phyloP scores from a whole-genome alignment of 2,888 invertebrate genomes.

The Torymus aiolomorphi region DNA sequence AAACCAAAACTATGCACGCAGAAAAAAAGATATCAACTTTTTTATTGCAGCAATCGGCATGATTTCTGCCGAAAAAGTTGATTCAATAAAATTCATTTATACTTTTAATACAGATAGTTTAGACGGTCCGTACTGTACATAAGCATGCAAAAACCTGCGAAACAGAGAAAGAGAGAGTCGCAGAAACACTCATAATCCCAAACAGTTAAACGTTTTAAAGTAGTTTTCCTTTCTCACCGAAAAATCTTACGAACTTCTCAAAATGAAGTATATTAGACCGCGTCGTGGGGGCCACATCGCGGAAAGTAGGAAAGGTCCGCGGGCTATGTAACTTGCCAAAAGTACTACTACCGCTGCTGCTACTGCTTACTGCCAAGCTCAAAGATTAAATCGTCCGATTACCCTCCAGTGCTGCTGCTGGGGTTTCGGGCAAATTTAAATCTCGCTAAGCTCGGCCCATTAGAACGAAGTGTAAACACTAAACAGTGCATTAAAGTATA shows the following conservation, averaged over 20 bases:
- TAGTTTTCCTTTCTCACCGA: slow-evolving; percentile 34
- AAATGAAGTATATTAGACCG: slow-evolving; percentile 54
- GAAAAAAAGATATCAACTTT: too few species aligned
- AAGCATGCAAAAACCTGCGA: too few species aligned
- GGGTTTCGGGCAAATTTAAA: slow-evolving; percentile 72
- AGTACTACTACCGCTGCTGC: slow-evolving; percentile 62
- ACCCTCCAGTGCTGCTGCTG: slow-evolving; percentile 57
- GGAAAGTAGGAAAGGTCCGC: slow-evolving; percentile 60
- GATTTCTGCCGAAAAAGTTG: too few species aligned
- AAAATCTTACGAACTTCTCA: slow-evolving; percentile 21
- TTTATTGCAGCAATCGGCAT: too few species aligned
- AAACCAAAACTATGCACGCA: too few species aligned
- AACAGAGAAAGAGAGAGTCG: neutral
- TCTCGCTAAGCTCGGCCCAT: slow-evolving; percentile 74
- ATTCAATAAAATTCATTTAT: too few species aligned
- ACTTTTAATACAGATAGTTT: too few species aligned
- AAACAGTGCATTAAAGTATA: slow-evolving; percentile 73
- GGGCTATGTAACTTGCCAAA: slow-evolving; percentile 67
- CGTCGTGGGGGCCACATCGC: slow-evolving; percentile 2
- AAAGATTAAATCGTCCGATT: slow-evolving; percentile 69
- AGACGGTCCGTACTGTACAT: too few species aligned
- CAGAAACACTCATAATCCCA: neutral
- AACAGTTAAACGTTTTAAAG: slow-evolving; percentile 38
- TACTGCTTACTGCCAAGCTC: slow-evolving; percentile 56
- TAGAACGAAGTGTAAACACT: slow-evolving; percentile 75